Conservation (phyloP, 2,113 vertebrate species). For the Entomyzon cyanotis region DNA sequence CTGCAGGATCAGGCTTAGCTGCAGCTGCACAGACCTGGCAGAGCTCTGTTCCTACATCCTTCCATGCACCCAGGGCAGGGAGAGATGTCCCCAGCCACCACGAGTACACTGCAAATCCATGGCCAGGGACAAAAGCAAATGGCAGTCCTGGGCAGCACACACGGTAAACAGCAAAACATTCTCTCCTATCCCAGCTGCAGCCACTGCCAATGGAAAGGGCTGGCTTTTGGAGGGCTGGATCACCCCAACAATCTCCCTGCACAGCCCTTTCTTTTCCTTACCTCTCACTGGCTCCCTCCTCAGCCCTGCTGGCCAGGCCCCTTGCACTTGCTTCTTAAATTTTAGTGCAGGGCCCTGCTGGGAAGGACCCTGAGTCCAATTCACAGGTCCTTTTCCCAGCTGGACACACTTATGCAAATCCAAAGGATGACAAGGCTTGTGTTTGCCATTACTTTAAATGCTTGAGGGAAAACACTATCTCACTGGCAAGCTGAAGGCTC, state of each 20-base stretch:
- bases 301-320: too few species aligned
- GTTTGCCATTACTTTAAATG: neutral
- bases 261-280: neutral
- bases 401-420: neutral
- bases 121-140: neutral
- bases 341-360: neutral
- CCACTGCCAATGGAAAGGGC: neutral
- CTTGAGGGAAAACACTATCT: neutral
- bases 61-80: neutral
- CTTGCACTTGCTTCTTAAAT: neutral
- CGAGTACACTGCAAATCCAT: neutral
- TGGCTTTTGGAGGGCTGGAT: neutral
- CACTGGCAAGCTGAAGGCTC: neutral
- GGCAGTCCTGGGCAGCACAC: neutral
- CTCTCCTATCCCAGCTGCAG: neutral
- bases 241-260: neutral
- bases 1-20: neutral
- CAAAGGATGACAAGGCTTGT: neutral
- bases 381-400: neutral
- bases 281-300: neutral
- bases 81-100: neutral
- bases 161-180: neutral
- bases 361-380: neutral
- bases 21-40: neutral
- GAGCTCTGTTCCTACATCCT: neutral